These are phyloP conservation scores for Tragelaphus oryx DNA, from an alignment of 2,797 vertebrate genomes.

Conservation along the genomic window DNA sequence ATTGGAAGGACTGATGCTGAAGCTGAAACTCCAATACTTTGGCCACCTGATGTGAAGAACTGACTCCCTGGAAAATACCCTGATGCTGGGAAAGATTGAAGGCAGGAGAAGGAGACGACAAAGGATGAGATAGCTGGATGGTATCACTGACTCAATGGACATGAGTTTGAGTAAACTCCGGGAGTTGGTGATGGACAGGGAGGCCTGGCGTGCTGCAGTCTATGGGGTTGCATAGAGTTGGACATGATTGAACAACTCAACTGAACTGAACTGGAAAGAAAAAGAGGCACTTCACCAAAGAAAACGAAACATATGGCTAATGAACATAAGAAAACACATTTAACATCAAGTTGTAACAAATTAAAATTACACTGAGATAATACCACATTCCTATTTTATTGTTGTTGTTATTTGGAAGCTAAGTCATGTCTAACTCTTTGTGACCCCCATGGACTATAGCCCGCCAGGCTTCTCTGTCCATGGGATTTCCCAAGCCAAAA, in stretches of 20 bases:
- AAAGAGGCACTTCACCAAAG: neutral
- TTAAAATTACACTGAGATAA: neutral
- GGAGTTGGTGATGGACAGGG: neutral
- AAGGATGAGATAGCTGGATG: neutral
- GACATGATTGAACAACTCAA: neutral
- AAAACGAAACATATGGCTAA: neutral
- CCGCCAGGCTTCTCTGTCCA: neutral
- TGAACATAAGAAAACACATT: neutral
- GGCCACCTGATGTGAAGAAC: neutral
- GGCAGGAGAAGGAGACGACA: neutral
- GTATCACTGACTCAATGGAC: neutral
- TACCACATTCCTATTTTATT: neutral
- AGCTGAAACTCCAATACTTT: neutral
- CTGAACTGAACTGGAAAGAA: neutral
- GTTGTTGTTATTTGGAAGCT: neutral
- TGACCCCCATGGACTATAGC: neutral
- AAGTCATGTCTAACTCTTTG: neutral
- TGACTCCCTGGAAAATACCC: neutral
- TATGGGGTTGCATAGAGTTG: accelerated
- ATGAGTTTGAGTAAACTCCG: neutral
- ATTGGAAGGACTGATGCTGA: neutral
- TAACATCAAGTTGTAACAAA: neutral
- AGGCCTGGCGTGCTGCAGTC: neutral
- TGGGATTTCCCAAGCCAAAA: neutral
- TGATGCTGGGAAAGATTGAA: neutral